Base-by-base conservation (phyloP, 2,888 invertebrate species). In the Sminthurides aquaticus region DNA sequence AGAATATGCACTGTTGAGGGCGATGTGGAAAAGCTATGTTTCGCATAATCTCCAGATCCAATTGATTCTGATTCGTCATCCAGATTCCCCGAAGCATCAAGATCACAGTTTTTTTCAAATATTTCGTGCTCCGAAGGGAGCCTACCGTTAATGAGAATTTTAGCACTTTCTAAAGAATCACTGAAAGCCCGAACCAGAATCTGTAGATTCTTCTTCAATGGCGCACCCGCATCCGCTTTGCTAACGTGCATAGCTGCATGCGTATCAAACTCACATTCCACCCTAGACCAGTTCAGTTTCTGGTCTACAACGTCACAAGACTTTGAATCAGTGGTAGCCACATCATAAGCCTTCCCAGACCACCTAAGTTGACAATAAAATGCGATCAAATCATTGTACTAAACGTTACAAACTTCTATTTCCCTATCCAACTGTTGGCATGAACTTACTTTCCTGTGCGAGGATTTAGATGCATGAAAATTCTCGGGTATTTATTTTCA, bases 111-210 rank as follows among this genome's bases (percentile, higher is more conserved):
- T 5, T 5, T 52, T 15, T 89, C 89, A 67, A 90, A 78, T 2
- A 81, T 79, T 65, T 86, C 85, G 60, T 84, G 82, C 2, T 81
- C 79, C 67, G 86, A 83, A 76, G 85, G 84, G 2, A 86, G 77
- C 76, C 87, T 85, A 58, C 88, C 88, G 77, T 90, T 87, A 74
- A 90, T 85, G 65, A 90, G 84, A 77, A 88, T 85, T 48, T 88
- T 81, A 68, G 89, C 70, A 15, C 62, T 66, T 15, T 55, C 57
- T 3, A 75, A 52, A 5, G 72, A 69, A 34, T 71, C 71, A 49
- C 71, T 66, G 64, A 73, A 73, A 22, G 71, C 60, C 54, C 69
- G 66, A 34, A 73, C 59, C 8, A 73, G 59, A n/a, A 69, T 67
- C 48, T 68, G 62, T 1, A 64, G 48, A 64, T 74, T 74, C 56